Conservation (phyloP, 2,113 vertebrate genomes). For the Mesocricetus auratus region DNA sequence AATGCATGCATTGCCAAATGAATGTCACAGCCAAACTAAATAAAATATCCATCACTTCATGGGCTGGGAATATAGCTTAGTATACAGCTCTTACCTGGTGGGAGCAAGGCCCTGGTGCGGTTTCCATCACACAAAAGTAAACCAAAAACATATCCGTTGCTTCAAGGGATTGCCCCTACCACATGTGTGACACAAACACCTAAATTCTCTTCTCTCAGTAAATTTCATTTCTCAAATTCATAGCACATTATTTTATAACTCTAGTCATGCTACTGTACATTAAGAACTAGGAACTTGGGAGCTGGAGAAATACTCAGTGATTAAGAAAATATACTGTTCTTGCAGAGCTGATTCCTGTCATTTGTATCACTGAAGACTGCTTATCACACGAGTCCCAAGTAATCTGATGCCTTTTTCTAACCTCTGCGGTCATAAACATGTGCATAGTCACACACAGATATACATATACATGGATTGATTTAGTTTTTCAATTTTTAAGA, state of each 20-base stretch:
- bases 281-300: neutral
- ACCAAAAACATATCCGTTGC: neutral
- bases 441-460: neutral
- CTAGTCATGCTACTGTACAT: neutral
- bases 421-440: neutral
- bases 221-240: neutral
- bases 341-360: neutral
- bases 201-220: neutral
- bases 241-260: no score
- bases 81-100: neutral
- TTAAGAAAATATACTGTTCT: neutral
- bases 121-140: neutral
- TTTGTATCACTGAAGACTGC: neutral
- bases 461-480: neutral
- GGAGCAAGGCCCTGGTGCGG: neutral
- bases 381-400: neutral
- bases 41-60: neutral
- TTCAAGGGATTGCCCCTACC: neutral
- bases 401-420: neutral
- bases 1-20: neutral
- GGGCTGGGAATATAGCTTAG: neutral
- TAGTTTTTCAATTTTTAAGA: neutral
- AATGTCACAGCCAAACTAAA: neutral
- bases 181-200: neutral
- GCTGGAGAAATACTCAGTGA: neutral